Base-by-base conservation (phyloP, 2,888 invertebrate species). In the Chrysolina haemoptera region DNA sequence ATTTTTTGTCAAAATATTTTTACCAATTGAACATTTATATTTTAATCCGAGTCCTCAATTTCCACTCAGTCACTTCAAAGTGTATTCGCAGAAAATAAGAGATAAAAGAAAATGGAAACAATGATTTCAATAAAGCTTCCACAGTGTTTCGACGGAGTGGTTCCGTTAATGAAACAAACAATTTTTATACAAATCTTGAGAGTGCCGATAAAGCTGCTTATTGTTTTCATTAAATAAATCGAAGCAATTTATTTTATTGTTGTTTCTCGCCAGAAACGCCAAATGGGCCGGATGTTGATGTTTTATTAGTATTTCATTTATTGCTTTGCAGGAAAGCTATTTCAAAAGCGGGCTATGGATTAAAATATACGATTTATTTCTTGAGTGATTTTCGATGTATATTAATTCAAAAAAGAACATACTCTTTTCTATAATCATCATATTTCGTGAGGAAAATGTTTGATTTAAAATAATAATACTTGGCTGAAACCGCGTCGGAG, bases 181-280 rank as follows among this genome's bases (percentile, higher is more conserved):
- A 53, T 53, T 53, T 53, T 18, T 53, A 20, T 53, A 20, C 18
- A 20, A 53, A 14, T 53, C 53, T 20, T 12, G 3, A 20, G 20
- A 53, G 53, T 53, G 53, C 53, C 18, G 53, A 53, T 53, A 8
- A 16, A 53, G 18, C 53, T 53, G 53, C 53, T 53, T 53, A 53
- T 53, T 53, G 53, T 53, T 53, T 53, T 53, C 53, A 53, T 53
- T 53, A 53, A 20, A 1, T 20, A 20, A 53, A 53, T 20, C 53
- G 20, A 53, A 53, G 53, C 5, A 20, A 53, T 53, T 53, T 22
- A 22, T 53, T 53, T 53, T 20, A 53, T 20, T 53, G 53, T 53
- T 20, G 18, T 14, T 53, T 53, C 12, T 53, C 18, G 53, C 53
- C 53, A 53, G 20, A 18, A 22, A 53, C 10, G 20, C 18, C 20